A percentile compares a stretch with the other conserved stretches of the same genome.
Evolutionary conservation across 2,888 invertebrate genomes (phyloP).

Genomic region (Ennomos erosarius): DNA sequence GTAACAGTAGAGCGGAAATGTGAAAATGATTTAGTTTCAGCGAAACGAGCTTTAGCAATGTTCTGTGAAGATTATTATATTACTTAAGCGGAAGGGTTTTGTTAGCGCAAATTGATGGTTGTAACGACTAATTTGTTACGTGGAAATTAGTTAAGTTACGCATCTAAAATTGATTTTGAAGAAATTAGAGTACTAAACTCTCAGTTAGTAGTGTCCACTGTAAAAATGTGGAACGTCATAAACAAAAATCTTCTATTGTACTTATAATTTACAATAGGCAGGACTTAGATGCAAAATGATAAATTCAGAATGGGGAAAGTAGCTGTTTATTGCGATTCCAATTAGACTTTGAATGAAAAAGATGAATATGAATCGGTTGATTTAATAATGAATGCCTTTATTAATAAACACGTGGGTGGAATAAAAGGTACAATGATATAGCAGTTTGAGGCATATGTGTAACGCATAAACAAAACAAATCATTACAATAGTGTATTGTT

Average conservation of each 20-base stretch:
- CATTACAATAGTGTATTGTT: constrained; percentile 78
- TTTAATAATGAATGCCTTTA: constrained; percentile 39
- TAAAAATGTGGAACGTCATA: too few relatives aligned
- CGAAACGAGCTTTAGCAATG: constrained; percentile 36
- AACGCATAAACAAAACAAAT: constrained; percentile 69
- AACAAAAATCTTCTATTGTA: too few relatives aligned
- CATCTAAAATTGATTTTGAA: too few relatives aligned
- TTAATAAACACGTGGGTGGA: constrained; percentile 70
- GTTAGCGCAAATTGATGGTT: constrained; percentile 2
- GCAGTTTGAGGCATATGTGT: constrained; percentile 67
- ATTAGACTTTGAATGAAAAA: constrained; percentile 16
- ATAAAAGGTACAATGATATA: constrained; percentile 70
- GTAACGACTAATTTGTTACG: not conserved
- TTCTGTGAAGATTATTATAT: constrained; percentile 19
- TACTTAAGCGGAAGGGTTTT: constrained; percentile 21
- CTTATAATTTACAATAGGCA: too few relatives aligned
- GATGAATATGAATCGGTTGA: constrained; percentile 42
- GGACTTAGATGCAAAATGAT: too few relatives aligned
- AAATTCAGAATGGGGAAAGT: too few relatives aligned
- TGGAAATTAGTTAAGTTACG: not conserved
- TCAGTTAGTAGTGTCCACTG: too few relatives aligned
- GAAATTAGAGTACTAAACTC: too few relatives aligned
- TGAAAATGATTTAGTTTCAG: constrained; percentile 69
- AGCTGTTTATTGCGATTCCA: constrained; percentile 1
- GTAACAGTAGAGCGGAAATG: constrained; percentile 67